Evolutionary conservation across 2,113 vertebrate genomes (phyloP).

Genomic region (Gadus chalcogrammus): DNA sequence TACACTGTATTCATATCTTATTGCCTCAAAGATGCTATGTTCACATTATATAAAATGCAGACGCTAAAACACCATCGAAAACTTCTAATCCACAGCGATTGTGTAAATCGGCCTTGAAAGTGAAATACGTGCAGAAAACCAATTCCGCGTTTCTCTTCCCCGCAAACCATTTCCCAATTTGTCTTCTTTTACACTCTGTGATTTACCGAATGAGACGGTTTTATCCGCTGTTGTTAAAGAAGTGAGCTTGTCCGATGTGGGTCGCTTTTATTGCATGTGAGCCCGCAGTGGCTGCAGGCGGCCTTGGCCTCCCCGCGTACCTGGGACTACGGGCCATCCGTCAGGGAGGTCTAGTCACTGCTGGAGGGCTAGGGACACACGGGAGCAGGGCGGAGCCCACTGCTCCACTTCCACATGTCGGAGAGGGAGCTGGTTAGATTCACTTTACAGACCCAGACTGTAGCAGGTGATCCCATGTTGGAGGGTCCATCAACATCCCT

Average conservation of each 20-base stretch:
- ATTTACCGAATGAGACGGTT: neutral
- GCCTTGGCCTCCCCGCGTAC: constrained; percentile 20
- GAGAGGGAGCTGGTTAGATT: constrained; percentile 29
- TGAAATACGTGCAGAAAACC: too few relatives aligned
- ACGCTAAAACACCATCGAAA: too few relatives aligned
- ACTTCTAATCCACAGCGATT: too few relatives aligned
- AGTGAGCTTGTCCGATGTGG: neutral
- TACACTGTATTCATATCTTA: too few relatives aligned
- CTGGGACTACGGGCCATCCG: constrained; percentile 32
- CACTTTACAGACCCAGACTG: constrained; percentile 44
- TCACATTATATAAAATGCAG: too few relatives aligned
- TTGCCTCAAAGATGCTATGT: too few relatives aligned
- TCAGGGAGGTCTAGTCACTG: constrained; percentile 18
- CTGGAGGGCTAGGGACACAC: constrained; percentile 19
- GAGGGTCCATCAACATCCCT: constrained; percentile 40
- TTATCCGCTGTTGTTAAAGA: constrained; percentile 5
- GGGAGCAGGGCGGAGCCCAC: constrained; percentile 27
- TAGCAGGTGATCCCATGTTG: constrained; percentile 39
- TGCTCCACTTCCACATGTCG: constrained; percentile 51
- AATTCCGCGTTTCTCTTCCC: too few relatives aligned
- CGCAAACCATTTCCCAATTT: too few relatives aligned
- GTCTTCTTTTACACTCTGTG: neutral
- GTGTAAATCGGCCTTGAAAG: too few relatives aligned
- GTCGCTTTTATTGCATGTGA: constrained; percentile 35
- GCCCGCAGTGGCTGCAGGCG: constrained; percentile 21